Base-by-base conservation (phyloP, 2,888 invertebrate species). In the Drosophila demipolita region DNA sequence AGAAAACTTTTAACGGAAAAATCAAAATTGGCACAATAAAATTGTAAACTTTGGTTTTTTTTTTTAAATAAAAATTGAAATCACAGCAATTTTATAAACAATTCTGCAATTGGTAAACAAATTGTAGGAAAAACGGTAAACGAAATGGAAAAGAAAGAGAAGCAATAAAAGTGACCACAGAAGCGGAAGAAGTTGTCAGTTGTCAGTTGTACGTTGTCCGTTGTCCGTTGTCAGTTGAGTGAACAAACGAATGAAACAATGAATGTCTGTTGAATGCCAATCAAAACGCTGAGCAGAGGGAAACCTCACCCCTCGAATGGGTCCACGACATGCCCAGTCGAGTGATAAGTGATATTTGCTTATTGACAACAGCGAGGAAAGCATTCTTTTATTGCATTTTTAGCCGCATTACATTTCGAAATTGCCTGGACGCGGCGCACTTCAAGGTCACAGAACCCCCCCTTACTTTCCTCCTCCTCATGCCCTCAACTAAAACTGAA, bases 231-330 rank as follows among this genome's bases (percentile, higher is more conserved):
- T 8, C 42, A 42, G 20, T 54, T 40, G 45, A 58, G n/a, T 32
- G 45, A 61, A 63, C 40, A 23, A 50, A 49, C 67, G 52, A 71
- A 49, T 45, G 45, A 73, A 38, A 15, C 23, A 53, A 71, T 50
- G 36, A 64, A 80, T 72, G 60, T 64, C 84, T 90, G 90, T 52
- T 68, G 66, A 78, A 70, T 75, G 87, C 81, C 90, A 83, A 89
- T 86, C 89, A 83, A 36, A 50, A 42, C 42, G 71, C 65, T 63
- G 76, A 49, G 64, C n/a, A 40, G 32, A 32, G 36, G 12, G 23
- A 23, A 0, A 42, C 17, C 42, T 33, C 29, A 52, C 5, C 29
- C 7, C 35, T 42, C 62, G 78, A 78, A 72, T 49, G 42, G 38
- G 15, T 8, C 6, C 12, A 60, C 57, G 78, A 66, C 58, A 65